phyloP scores from a whole-genome alignment of 2,797 vertebrate genomes.

The Danio tinwini region DNA sequence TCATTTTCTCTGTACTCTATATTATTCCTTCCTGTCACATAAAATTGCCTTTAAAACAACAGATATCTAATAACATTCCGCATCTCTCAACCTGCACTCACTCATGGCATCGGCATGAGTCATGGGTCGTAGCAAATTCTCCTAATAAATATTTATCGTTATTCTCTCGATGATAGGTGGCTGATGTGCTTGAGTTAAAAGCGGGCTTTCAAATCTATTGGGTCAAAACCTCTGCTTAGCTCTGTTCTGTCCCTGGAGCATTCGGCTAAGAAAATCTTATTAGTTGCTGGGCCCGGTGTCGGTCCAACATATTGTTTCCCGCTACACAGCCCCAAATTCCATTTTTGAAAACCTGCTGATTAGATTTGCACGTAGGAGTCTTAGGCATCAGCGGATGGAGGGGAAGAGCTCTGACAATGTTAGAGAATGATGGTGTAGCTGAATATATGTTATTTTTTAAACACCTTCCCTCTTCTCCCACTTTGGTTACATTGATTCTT shows the following conservation, averaged over 20 bases:
- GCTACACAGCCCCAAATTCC: slow-evolving; percentile 78
- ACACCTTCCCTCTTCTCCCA: neutral
- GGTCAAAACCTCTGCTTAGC: slow-evolving; percentile 77
- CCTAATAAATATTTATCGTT: slow-evolving; percentile 86
- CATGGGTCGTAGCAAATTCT: slow-evolving; percentile 78
- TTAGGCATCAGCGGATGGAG: slow-evolving; percentile 78
- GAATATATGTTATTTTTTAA: neutral
- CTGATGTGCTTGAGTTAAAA: slow-evolving; percentile 80
- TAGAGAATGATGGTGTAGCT: slow-evolving; percentile 7
- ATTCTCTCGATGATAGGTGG: slow-evolving; percentile 79
- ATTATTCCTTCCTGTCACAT: slow-evolving; percentile 42
- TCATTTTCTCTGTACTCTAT: slow-evolving; percentile 17
- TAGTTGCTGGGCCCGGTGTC: slow-evolving; percentile 79
- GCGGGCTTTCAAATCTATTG: slow-evolving; percentile 86
- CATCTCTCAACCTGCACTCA: slow-evolving; percentile 81
- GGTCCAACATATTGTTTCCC: slow-evolving; percentile 80
- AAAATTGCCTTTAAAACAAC: slow-evolving; percentile 73
- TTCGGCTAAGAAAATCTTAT: slow-evolving; percentile 83
- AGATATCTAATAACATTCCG: slow-evolving; percentile 83
- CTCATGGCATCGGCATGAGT: slow-evolving; percentile 47
- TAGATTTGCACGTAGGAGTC: slow-evolving; percentile 80
- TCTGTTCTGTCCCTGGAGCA: slow-evolving; percentile 77
- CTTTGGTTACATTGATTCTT: neutral
- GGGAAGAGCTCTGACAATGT: slow-evolving; percentile 69
- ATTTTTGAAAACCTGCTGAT: slow-evolving; percentile 83